Conservation (phyloP, 2,888 invertebrate genomes). For the Kuschelorhynchus macadamiae region DNA sequence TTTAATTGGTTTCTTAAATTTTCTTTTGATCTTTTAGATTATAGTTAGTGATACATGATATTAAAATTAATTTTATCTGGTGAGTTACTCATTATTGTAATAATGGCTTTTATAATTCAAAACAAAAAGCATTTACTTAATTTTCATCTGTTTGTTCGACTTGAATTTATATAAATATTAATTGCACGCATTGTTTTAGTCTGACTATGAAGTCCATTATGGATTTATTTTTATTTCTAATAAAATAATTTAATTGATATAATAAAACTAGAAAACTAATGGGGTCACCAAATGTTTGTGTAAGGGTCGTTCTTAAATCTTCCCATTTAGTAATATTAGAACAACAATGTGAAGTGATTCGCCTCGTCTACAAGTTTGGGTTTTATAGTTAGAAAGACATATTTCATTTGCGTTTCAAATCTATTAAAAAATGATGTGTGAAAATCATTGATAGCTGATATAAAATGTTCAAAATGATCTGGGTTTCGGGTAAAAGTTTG, state of each 20-base stretch:
- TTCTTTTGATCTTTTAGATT: slow-evolving; percentile 1
- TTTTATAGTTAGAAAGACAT: not conserved
- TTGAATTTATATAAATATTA: slow-evolving; percentile 7
- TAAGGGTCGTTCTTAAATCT: not conserved
- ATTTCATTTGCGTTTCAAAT: not conserved
- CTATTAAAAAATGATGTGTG: not conserved
- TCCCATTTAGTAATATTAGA: slow-evolving; percentile 1
- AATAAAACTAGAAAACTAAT: no score
- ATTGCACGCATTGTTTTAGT: not conserved
- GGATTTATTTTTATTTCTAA: not conserved
- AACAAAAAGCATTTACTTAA: not conserved
- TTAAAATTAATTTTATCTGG: not conserved
- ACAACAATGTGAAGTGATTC: not conserved
- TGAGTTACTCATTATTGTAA: not conserved
- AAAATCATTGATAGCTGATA: slow-evolving; percentile 6
- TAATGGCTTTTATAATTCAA: not conserved
- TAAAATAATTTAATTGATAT: slow-evolving; percentile 7
- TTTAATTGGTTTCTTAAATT: not conserved
- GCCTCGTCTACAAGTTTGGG: slow-evolving; percentile 1
- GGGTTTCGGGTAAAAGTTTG: slow-evolving; percentile 6
- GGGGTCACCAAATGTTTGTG: no score
- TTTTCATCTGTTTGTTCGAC: not conserved
- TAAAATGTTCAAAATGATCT: slow-evolving; percentile 13
- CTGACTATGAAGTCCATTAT: not conserved
- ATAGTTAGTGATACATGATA: not conserved